phyloP scores from a whole-genome alignment of 2,797 vertebrate genomes.

The Chaetophractus vellerosus region DNA sequence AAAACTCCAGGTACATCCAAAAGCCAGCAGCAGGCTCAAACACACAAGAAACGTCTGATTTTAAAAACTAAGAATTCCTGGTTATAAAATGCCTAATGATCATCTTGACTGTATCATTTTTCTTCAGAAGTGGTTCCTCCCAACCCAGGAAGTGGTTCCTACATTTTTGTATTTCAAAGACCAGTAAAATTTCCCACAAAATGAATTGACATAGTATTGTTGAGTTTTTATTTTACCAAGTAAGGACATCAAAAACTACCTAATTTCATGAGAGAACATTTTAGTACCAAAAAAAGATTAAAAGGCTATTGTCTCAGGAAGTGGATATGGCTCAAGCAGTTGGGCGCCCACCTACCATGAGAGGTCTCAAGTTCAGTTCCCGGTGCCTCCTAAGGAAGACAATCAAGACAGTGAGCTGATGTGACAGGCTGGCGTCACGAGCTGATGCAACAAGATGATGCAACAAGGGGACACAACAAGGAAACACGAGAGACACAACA shows the following conservation, averaged over 20 bases:
- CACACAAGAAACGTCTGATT: not conserved
- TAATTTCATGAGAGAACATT: not conserved
- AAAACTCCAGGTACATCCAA: not conserved
- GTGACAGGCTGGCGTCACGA: no score
- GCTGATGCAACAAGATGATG: no score
- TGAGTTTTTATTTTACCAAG: not conserved
- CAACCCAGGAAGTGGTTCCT: not conserved
- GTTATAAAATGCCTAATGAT: not conserved
- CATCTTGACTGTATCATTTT: not conserved
- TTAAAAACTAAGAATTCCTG: not conserved
- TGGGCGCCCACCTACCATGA: no score
- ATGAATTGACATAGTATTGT: not conserved
- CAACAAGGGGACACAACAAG: no score
- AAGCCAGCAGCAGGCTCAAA: not conserved
- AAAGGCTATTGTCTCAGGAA: not conserved
- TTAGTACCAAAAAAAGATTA: not conserved
- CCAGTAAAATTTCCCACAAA: not conserved
- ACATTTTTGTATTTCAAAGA: conserved; percentile 6
- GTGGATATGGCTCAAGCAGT: no score
- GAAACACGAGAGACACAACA: no score
- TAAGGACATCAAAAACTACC: not conserved
- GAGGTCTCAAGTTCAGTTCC: no score
- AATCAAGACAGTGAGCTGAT: no score
- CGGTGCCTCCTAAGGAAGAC: no score
- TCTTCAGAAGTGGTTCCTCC: not conserved